A percentile compares a stretch with the other conserved stretches of the same genome.
Conservation (phyloP, 2,888 invertebrate species). For the Drosophila lacicola region DNA sequence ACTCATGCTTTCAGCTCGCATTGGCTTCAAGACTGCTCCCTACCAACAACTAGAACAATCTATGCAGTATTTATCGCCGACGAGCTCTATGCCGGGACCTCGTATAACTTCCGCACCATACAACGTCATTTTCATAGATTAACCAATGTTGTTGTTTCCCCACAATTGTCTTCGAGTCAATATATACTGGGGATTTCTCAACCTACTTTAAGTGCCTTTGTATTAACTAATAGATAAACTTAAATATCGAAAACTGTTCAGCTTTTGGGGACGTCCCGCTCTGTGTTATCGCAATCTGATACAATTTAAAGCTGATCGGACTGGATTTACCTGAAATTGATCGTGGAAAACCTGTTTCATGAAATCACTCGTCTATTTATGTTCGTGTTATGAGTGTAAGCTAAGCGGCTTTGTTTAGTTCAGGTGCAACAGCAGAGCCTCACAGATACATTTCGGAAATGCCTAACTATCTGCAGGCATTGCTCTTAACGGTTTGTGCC, state of each 20-base stretch:
- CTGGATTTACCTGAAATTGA: conserved; percentile 64
- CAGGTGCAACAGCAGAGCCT: conserved; percentile 13
- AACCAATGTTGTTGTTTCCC: conserved; percentile 7
- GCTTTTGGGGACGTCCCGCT: conserved; percentile 21
- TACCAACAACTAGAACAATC: conserved; percentile 81
- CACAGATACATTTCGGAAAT: conserved; percentile 20
- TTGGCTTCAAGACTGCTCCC: conserved; percentile 73
- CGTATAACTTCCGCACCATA: conserved; percentile 81
- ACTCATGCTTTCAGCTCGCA: conserved; percentile 62
- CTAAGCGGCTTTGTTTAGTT: conserved; percentile 27
- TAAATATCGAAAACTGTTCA: background rate
- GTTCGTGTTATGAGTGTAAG: conserved; percentile 7
- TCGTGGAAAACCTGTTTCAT: conserved; percentile 60
- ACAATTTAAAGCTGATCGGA: conserved; percentile 32
- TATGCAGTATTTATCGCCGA: conserved; percentile 83
- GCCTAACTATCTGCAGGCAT: conserved; percentile 11
- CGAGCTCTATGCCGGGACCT: conserved; percentile 82
- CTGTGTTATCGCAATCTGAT: conserved; percentile 21
- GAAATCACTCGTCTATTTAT: conserved; percentile 24
- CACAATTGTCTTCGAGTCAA: background rate
- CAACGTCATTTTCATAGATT: conserved; percentile 82
- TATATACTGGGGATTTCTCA: conserved; percentile 18
- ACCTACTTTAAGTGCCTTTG: background rate
- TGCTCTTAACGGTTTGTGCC: conserved; percentile 10
- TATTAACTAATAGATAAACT: background rate